phyloP scores from a whole-genome alignment of 2,888 invertebrate species.

The Hedya salicella region DNA sequence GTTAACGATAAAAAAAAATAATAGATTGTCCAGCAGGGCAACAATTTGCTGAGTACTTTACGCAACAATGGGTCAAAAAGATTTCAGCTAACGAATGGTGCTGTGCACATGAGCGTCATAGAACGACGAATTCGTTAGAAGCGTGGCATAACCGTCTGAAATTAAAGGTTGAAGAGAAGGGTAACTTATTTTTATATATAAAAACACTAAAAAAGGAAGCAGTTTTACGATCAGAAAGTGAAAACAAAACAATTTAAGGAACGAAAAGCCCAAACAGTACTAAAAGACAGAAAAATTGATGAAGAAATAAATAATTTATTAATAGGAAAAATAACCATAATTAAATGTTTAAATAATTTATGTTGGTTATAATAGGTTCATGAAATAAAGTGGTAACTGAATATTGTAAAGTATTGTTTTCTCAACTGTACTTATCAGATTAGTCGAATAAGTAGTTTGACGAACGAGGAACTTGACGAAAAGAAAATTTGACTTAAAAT shows the following conservation, averaged over 20 bases:
- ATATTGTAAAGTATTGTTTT: too few species aligned
- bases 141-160: not conserved
- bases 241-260: not conserved
- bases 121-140: not conserved
- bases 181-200: not conserved
- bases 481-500: too few species aligned
- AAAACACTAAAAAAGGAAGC: constrained; percentile 3
- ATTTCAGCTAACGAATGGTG: too few species aligned
- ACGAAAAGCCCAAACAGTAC: not conserved
- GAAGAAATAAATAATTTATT: constrained; percentile 3
- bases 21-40: too few species aligned
- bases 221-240: not conserved
- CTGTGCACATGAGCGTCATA: not conserved
- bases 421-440: too few species aligned
- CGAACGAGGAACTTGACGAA: too few species aligned
- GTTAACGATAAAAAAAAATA: too few species aligned
- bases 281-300: not conserved
- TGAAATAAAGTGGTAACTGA: too few species aligned
- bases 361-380: not conserved
- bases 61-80: too few species aligned
- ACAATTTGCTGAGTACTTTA: too few species aligned
- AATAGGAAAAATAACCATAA: not conserved
- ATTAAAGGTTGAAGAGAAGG: constrained; percentile 1
- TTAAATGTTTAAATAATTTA: constrained; percentile 2
- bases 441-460: too few species aligned